These are phyloP conservation scores for Andinoacara biseriatus DNA, from an alignment of 2,113 vertebrate genomes.

Conservation along the genomic window DNA sequence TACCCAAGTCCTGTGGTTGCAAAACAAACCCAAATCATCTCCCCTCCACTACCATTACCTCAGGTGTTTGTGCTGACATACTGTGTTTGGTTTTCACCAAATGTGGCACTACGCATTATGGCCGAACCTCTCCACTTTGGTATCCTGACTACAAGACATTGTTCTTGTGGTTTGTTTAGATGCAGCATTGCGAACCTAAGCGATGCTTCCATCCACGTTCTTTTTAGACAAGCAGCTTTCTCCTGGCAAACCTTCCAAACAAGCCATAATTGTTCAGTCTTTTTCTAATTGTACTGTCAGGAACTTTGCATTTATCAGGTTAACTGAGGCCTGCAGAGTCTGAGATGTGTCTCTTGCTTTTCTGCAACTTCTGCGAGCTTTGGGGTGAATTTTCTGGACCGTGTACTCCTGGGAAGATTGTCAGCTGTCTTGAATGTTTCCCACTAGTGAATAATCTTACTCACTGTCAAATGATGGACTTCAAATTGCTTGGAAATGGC, in stretches of 20 bases:
- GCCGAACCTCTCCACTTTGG: background rate
- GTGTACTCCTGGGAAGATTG: background rate
- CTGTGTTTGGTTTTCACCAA: background rate
- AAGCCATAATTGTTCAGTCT: background rate
- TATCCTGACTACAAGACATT: background rate
- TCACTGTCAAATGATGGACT: background rate
- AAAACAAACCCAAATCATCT: no score
- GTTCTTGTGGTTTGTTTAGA: background rate
- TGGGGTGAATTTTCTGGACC: background rate
- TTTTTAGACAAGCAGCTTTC: background rate
- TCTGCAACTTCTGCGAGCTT: background rate
- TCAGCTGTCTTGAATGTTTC: background rate
- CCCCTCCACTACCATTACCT: no score
- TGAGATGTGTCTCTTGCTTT: background rate
- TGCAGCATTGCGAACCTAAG: background rate
- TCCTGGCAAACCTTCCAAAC: background rate
- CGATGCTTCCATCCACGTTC: background rate
- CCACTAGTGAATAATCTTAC: background rate
- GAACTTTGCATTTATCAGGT: background rate
- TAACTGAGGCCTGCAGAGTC: background rate
- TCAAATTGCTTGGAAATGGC: background rate
- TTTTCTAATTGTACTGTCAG: background rate
- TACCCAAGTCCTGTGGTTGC: no score
- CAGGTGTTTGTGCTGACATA: no score
- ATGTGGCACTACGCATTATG: fast-evolving